Evolutionary conservation across 2,797 vertebrate species (phyloP), one percentile per base, ranked within the genome.

Genomic region (Eospalax fontanierii): DNA sequence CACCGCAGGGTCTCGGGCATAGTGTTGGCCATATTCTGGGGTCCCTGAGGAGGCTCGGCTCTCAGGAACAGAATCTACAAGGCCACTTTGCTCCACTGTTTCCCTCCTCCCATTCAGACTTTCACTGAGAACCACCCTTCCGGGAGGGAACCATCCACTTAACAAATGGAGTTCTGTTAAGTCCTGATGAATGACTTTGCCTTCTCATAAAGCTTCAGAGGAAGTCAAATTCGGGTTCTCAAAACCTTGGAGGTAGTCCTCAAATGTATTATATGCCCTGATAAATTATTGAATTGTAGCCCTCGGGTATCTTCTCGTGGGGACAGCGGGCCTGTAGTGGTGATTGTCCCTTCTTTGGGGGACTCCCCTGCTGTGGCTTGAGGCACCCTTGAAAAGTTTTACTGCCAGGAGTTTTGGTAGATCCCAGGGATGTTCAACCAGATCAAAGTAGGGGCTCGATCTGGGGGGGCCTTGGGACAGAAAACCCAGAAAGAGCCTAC

Each of bases 241-340:
- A 83, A 96, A 97, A 57, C 90, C 90, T 95, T 93, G 94, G 50
- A 95, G 80, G 30, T 63, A 54, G 61, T 74, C 86, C 85, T 96
- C 94, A 95, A 80, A 89, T 96, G 89, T 30, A 96, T 95, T 93
- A 94, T 24, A 43, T 87, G 90, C 89, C 70, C 92, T 95, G 97
- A 15, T 76, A 93, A 94, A 97, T 76, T 43, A 65, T 74, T 96
- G 94, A 97, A 90, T 87, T 43, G 14, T 84, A 89, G 86, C 92
- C 95, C 89, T 95, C 71, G 24, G 1, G 57, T 87, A 70, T 86
- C 80, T 97, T 89, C 71, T 79, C 33, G 83, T 91, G 90, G 84
- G 96, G 78, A 65, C 93, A 84, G 66, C 90, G 22, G 93, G 76
- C 90, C 92, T 93, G 93, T 0, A 0, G 71, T 68, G 9, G 8